phyloP scores from a whole-genome alignment of 2,888 invertebrate species.

The Heliconius cydno region DNA sequence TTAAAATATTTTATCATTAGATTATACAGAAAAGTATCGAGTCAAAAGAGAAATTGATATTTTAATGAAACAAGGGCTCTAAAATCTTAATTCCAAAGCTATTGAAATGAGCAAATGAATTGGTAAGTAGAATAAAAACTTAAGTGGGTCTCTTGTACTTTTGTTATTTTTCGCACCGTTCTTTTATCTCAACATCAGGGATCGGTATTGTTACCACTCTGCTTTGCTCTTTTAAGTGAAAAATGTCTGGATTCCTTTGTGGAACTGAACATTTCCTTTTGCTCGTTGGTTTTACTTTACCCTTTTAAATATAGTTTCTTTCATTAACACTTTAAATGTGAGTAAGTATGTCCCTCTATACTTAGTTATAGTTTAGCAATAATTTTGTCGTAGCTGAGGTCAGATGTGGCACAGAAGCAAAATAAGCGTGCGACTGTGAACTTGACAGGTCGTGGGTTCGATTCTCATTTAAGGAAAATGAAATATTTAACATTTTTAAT shows the following conservation, averaged over 20 bases:
- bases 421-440: no score
- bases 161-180: conserved; percentile 27
- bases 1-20: background rate
- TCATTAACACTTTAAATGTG: conserved; percentile 25
- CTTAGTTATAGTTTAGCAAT: background rate
- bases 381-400: no score
- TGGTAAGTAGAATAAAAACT: conserved; percentile 5
- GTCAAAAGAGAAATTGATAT: conserved; percentile 12
- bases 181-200: conserved; percentile 43
- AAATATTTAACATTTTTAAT: no score
- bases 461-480: no score
- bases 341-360: background rate
- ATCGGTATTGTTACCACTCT: conserved; percentile 50
- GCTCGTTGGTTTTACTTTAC: conserved; percentile 29
- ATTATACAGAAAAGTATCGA: conserved; percentile 6
- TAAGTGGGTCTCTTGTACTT: conserved; percentile 21
- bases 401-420: no score
- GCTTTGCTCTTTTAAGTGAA: conserved; percentile 34
- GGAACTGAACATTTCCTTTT: conserved; percentile 29
- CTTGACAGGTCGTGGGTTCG: no score
- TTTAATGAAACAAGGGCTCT: conserved; percentile 20
- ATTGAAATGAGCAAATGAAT: conserved; percentile 24
- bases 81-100: conserved; percentile 19
- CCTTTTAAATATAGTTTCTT: conserved; percentile 37
- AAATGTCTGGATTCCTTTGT: conserved; percentile 33